phyloP scores from a whole-genome alignment of 2,888 invertebrate species.

The Elmis aenea region DNA sequence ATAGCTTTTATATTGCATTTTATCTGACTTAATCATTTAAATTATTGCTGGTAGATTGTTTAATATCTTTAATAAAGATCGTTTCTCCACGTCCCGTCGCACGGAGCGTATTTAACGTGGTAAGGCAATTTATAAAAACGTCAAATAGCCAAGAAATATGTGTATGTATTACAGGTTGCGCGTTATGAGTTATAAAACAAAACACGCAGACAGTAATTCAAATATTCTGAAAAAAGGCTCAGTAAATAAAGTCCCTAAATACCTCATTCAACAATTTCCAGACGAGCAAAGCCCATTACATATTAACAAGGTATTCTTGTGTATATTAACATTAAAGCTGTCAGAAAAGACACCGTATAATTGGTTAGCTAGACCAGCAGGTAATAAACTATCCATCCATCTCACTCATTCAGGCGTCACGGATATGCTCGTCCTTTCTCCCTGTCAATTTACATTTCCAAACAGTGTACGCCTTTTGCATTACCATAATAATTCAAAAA shows the following conservation, averaged over 20 bases:
- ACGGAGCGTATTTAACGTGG: too few species aligned
- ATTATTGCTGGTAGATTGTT: too few species aligned
- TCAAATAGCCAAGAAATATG: too few species aligned
- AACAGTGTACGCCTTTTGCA: conserved; percentile 48
- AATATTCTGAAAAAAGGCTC: conserved; percentile 24
- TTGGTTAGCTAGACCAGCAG: conserved; percentile 46
- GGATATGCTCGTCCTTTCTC: conserved; percentile 38
- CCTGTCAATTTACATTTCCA: conserved; percentile 48
- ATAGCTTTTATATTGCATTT: too few species aligned
- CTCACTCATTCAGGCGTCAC: conserved; percentile 32
- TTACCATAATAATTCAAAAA: conserved; percentile 49
- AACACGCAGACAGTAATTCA: conserved; percentile 21
- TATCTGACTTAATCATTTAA: too few species aligned
- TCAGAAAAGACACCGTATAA: conserved; percentile 49
- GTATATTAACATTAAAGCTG: conserved; percentile 48
- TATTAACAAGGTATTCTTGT: conserved; percentile 48
- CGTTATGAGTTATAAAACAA: conserved; percentile 22
- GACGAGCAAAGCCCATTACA: conserved; percentile 44
- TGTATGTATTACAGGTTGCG: too few species aligned
- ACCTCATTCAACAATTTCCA: conserved; percentile 36
- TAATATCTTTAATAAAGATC: too few species aligned
- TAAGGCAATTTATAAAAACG: too few species aligned
- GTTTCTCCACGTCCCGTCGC: too few species aligned
- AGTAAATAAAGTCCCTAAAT: conserved; percentile 33
- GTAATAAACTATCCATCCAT: conserved; percentile 43